Conservation (phyloP, 2,888 invertebrate species). For the Meta bourneti region DNA sequence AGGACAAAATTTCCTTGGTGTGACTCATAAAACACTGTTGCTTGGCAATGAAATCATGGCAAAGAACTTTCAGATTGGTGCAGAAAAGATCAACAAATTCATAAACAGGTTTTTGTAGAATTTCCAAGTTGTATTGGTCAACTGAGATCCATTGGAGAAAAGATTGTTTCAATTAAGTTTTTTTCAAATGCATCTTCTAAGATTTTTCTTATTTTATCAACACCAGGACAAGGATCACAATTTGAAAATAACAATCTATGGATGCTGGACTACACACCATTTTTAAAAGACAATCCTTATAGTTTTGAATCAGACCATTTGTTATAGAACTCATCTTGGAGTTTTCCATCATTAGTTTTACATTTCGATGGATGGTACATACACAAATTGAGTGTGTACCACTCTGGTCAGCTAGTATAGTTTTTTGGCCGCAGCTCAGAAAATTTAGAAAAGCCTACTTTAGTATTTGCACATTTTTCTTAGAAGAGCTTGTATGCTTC, state of each 20-base stretch:
- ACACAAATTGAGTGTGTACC: conserved; percentile 10
- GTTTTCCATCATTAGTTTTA: conserved; percentile 1
- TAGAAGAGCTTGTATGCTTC: too few species aligned
- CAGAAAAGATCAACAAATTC: conserved; percentile 37
- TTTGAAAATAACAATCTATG: conserved; percentile 6
- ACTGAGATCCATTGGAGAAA: conserved; percentile 27
- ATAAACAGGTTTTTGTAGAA: neutral
- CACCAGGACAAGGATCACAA: conserved; percentile 5
- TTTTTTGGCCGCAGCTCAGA: too few species aligned
- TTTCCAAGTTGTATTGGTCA: conserved; percentile 19
- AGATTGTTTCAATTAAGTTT: conserved; percentile 6
- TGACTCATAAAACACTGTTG: neutral
- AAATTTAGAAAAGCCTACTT: too few species aligned
- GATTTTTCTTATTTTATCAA: neutral
- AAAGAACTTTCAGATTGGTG: neutral
- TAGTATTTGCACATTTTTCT: too few species aligned
- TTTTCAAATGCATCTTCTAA: conserved; percentile 8
- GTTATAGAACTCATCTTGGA: neutral
- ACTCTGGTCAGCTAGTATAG: neutral
- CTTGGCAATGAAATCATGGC: conserved; percentile 11
- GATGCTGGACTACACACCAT: conserved; percentile 4
- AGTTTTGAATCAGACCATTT: neutral
- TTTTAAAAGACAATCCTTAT: neutral
- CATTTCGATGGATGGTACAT: conserved; percentile 28
- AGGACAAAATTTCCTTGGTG: neutral